These are phyloP conservation scores for Spatulosminthurus flaviceps DNA, from an alignment of 2,888 invertebrate genomes.

Conservation along the genomic window DNA sequence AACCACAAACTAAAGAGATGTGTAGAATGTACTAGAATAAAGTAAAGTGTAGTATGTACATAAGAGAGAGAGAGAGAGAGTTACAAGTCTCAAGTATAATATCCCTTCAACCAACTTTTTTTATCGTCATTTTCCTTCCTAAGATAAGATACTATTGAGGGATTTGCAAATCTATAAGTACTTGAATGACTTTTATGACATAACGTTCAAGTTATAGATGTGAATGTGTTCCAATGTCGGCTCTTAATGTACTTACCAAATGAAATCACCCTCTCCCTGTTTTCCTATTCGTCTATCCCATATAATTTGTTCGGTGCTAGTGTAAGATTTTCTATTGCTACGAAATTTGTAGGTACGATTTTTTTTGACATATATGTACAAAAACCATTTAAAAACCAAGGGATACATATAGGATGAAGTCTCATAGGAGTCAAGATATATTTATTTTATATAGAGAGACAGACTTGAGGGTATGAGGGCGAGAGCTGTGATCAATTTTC, in stretches of 20 bases:
- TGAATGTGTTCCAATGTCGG: constrained; percentile 37
- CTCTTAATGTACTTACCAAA: constrained; percentile 31
- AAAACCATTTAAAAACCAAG: too few species aligned
- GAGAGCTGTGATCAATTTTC: too few species aligned
- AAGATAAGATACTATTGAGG: constrained; percentile 49
- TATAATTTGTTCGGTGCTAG: too few species aligned
- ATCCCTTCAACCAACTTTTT: constrained; percentile 35
- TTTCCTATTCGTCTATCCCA: too few species aligned
- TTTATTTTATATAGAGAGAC: too few species aligned
- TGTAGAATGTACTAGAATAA: neutral
- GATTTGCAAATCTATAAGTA: constrained; percentile 54
- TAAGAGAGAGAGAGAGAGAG: neutral
- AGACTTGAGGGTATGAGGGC: too few species aligned
- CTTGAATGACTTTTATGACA: constrained; percentile 44
- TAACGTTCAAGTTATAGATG: constrained; percentile 32
- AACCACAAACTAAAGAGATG: constrained; percentile 30
- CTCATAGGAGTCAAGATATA: too few species aligned
- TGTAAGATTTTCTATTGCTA: too few species aligned
- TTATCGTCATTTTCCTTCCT: constrained; percentile 45
- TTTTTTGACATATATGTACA: too few species aligned
- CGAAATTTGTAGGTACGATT: too few species aligned
- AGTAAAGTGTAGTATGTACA: too few species aligned
- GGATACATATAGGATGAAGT: too few species aligned
- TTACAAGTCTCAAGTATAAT: constrained; percentile 30
- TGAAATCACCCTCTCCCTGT: constrained; percentile 6